These are phyloP conservation scores for Euphonia xanthogaster DNA, from an alignment of 2,797 vertebrate species.

Conservation along the genomic window DNA sequence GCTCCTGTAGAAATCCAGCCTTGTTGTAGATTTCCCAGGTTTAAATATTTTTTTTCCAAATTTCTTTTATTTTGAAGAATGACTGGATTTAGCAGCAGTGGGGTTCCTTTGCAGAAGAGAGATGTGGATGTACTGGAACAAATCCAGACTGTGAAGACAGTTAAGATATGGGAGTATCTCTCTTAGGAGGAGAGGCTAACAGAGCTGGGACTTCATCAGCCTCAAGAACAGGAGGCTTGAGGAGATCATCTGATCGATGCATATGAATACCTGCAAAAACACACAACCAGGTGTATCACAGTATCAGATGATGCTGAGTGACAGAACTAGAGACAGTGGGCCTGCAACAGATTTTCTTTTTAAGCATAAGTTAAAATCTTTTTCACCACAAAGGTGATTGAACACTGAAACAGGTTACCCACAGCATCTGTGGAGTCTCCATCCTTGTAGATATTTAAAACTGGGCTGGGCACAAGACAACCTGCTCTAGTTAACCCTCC, in stretches of 20 bases:
- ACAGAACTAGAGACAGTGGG: background rate
- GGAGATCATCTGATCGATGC: rapidly evolving
- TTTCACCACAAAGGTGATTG: rapidly evolving
- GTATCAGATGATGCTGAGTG: background rate
- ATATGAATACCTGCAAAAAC: background rate
- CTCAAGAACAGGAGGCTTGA: background rate
- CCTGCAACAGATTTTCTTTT: background rate
- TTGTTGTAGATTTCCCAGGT: background rate
- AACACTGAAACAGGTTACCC: background rate
- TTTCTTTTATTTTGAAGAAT: background rate
- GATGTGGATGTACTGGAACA: background rate
- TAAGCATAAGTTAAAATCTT: background rate
- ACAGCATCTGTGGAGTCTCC: background rate
- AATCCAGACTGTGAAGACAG: background rate
- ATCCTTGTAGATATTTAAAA: background rate
- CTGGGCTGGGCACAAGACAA: background rate
- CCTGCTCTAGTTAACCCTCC: background rate
- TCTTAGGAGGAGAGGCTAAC: background rate
- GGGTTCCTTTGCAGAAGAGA: background rate
- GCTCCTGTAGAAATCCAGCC: background rate
- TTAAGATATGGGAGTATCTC: background rate
- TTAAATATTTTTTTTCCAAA: background rate
- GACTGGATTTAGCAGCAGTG: background rate
- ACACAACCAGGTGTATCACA: background rate
- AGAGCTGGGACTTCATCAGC: background rate